Evolutionary conservation across 2,797 vertebrate genomes (phyloP), one percentile per base, ranked within the genome.

Genomic region (Macrochelys suwanniensis): DNA sequence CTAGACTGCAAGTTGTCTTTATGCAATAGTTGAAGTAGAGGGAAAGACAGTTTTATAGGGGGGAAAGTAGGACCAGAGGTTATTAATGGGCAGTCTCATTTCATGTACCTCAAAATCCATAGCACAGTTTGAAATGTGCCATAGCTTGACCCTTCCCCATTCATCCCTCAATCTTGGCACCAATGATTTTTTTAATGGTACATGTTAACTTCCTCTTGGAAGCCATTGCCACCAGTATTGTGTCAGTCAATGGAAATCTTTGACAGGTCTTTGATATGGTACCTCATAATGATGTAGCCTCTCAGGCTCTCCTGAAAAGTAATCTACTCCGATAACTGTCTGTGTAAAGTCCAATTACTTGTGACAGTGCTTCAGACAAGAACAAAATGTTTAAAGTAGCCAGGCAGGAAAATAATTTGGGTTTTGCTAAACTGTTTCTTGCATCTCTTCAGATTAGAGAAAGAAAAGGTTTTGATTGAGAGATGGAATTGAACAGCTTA

Each of bases 341-440:
- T 56, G 2, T 88, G 31, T 79, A 76, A 94, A 89, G 21, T 85
- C 31, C n/a, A 78, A 37, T 89, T 53, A 82, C 87, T 96, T 90
- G 25, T 80, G 50, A n/a, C 57, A 33, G 31, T 91, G 31, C 47
- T 42, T 95, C 57, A 71, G 95, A 42, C 19, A 88, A 3, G 77
- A 37, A 81, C 61, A 54, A 78, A 37, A 81, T 53, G 4, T 6
- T 61, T 74, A 26, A 87, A 91, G 85, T 2, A 89, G 9, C 45
- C 31, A 84, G 54, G 15, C 16, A 87, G 7, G 6, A 89, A 88
- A 53, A 81, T 82, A 79, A 61, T 51, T 89, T 77, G 26, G 57
- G 21, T 84, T 85, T 28, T 42, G 23, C 17, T 1, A 10, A 28
- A 11, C 59, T 76, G 37, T 81, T 90, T 74, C 21, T 11, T 80